These are phyloP conservation scores for Ceratothoa steindachneri DNA, from an alignment of 2,888 invertebrate genomes.

Conservation along the genomic window DNA sequence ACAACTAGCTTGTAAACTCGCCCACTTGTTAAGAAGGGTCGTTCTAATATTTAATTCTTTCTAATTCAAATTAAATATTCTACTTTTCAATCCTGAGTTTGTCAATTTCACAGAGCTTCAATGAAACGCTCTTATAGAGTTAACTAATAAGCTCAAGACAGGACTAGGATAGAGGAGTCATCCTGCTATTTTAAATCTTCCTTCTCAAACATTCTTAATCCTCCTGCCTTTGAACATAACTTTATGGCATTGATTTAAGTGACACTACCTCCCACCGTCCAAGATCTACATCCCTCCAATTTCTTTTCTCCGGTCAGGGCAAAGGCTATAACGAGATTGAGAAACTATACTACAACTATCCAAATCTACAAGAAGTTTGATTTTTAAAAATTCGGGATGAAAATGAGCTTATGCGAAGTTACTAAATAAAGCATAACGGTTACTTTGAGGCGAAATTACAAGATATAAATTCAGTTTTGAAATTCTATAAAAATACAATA, in stretches of 20 bases:
- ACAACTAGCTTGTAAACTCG: not conserved
- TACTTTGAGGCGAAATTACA: too few species aligned
- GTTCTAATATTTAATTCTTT: not conserved
- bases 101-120: constrained; percentile 6
- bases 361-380: too few species aligned
- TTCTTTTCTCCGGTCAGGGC: too few species aligned
- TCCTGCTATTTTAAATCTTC: not conserved
- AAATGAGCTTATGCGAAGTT: too few species aligned
- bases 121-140: not conserved
- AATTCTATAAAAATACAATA: too few species aligned
- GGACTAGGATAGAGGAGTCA: constrained; percentile 7
- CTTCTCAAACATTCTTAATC: constrained; percentile 2
- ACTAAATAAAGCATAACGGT: too few species aligned
- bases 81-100: constrained; percentile 2
- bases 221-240: not conserved
- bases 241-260: constrained; percentile 1
- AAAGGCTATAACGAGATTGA: too few species aligned
- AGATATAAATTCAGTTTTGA: too few species aligned
- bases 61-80: not conserved
- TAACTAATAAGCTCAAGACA: not conserved
- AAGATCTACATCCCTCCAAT: not conserved
- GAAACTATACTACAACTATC: too few species aligned
- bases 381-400: too few species aligned
- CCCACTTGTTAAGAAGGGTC: not conserved
- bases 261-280: not conserved